Base-by-base conservation (phyloP, 2,113 vertebrate genomes). In the Australoheros scitulus region DNA sequence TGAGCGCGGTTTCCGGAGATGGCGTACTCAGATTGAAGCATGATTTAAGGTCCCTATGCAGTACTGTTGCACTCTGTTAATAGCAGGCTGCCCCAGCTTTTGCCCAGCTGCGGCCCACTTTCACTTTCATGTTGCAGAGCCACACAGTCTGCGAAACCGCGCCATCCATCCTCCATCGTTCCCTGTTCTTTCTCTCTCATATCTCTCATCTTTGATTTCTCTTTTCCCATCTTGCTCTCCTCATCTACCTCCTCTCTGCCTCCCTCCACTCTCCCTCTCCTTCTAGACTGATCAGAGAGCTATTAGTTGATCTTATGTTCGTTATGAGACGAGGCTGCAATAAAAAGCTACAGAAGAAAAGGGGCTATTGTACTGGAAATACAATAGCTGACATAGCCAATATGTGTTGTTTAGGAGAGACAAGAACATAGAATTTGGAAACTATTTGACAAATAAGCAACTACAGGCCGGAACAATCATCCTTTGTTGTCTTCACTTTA, bases 71-170 rank as follows among this genome's bases (percentile, higher is more conserved):
- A 3, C 76, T 59, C 87, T 47, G 85, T 84, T 87, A 82, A 85
- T 83, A 85, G 85, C 88, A 76, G 68, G 58, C 88, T 87, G 89
- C 65, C 86, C 83, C 87, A 91, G 88, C 91, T 92, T 83, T 41
- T 43, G 32, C 78, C 78, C 92, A 91, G 85, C 88, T 93, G 92
- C 1, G 74, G 79, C 64, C 68, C 86, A 91, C 81, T 89, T 90
- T 85, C 56, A 78, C 92, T 90, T 91, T 91, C 87, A 91, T 91
- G 86, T 83, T 88, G 59, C 61, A 76, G 61, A 80, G 80, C 83
- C 77, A 68, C 74, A 82, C 78, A 74, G 57, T 43, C 41, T 9
- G n/a, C 61, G n/a, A 70, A 74, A 13, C 59, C 58, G 36, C 41
- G 81, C 64, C 68, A 68, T 52, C 59, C 36, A 75, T 74, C 58